These are phyloP conservation scores for Neocrepidodera transversa DNA, from an alignment of 2,888 invertebrate species.

Conservation along the genomic window DNA sequence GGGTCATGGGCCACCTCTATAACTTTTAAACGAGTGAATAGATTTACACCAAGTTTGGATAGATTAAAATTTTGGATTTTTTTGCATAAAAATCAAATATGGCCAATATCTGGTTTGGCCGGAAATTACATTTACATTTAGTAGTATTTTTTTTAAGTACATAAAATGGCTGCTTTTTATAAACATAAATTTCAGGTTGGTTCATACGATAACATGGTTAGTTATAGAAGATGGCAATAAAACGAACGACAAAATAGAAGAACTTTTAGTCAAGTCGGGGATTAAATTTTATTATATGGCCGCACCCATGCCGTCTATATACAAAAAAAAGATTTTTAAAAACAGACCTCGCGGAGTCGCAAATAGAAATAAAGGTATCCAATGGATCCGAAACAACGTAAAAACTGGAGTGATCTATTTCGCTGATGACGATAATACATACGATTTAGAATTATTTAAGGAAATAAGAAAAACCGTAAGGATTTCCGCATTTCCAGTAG, in stretches of 20 bases:
- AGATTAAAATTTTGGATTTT: no score
- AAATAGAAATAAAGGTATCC: slow-evolving; percentile 75
- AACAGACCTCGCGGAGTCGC: slow-evolving; percentile 75
- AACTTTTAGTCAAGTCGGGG: slow-evolving; percentile 72
- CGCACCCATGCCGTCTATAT: slow-evolving; percentile 74
- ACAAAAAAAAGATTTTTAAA: no score
- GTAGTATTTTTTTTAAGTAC: no score
- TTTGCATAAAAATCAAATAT: no score
- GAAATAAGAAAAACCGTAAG: slow-evolving; percentile 77
- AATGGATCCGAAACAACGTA: slow-evolving; percentile 72
- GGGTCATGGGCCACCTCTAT: no score
- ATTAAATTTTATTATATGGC: slow-evolving; percentile 70
- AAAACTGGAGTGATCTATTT: slow-evolving; percentile 77
- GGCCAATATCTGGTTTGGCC: no score
- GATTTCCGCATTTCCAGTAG: slow-evolving; percentile 89
- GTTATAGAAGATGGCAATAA: slow-evolving; percentile 83
- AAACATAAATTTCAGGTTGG: no score
- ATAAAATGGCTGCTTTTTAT: no score
- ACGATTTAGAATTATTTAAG: slow-evolving; percentile 76
- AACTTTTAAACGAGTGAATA: no score
- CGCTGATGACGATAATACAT: slow-evolving; percentile 83
- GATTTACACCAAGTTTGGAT: no score
- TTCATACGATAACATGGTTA: slow-evolving; percentile 95
- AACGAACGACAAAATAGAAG: slow-evolving; percentile 74
- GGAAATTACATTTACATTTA: no score